Base-by-base conservation (phyloP, 2,113 vertebrate species). In the Balaenoptera acutorostrata region DNA sequence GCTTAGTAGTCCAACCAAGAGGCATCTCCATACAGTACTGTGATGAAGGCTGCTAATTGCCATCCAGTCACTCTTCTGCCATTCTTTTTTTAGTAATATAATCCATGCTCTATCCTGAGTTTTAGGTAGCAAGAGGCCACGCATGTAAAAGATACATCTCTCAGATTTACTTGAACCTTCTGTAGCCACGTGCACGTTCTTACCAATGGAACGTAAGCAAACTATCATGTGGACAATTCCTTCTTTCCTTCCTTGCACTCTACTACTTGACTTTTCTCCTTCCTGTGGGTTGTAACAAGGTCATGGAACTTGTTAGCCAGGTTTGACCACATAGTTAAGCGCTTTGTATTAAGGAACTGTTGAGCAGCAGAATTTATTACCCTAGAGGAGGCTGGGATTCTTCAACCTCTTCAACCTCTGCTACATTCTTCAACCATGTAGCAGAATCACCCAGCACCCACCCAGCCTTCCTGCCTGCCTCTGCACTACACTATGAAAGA, bases 181-280 rank as follows among this genome's bases (percentile, higher is more conserved):
- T 39, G 10, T 46, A 36, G 55, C 8, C 44, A 55, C 1, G 2
- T 17, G 2, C 4, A 8, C 12, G 18, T 52, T 81, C 71, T 71
- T 66, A 12, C 6, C 66, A 81, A 41, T 2, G 59, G 7, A n/a
- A 31, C 1, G 0, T 17, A 75, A 87, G 33, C 9, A 31, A 72
- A 72, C 4, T 17, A 20, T 27, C n/a, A 17, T 5, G 1, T 33
- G 18, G 17, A 10, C 1, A 23, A 1, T 41, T 78, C 4, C 10
- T 6, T 81, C 66, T 46, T 84, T 39, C 71, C 12, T 39, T 68
- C 49, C 25, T n/a, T 57, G 8, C 1, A 20, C 9, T 80, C 6
- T 44, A 6, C 7, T 17, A 36, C 23, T 57, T 55, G 39, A 29
- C 21, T 57, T 85, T 74, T 4, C 21, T 61, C 61, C 57, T 75